Percentiles rank a stretch among this genome's conserved stretches.
Evolutionary conservation across 92 coral and sea anemone genomes (phyloP).

Genomic region (Virgularia gustaviana): DNA sequence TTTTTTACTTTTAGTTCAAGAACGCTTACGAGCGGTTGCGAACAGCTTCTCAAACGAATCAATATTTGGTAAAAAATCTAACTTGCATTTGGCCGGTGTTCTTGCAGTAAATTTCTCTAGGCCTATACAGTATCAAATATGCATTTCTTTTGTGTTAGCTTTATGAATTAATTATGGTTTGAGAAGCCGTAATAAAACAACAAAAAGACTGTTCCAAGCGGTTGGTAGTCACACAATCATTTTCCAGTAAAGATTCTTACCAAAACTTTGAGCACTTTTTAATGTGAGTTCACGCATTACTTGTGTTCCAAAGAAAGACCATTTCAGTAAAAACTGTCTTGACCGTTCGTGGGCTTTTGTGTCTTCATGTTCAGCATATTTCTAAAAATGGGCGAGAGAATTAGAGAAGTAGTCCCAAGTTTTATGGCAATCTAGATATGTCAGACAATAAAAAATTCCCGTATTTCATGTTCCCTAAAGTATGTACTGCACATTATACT

Average conservation of each 20-base stretch:
- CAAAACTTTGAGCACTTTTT: conserved; percentile 97
- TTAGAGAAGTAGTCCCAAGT: not conserved
- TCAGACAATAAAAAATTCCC: too few species aligned
- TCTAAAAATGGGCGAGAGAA: conserved; percentile 18
- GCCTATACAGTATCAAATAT: too few species aligned
- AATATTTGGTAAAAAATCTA: too few species aligned
- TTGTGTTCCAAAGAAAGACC: conserved; percentile 95
- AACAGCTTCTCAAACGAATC: too few species aligned
- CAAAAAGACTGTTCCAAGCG: not conserved
- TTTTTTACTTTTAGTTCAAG: too few species aligned
- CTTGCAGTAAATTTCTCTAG: too few species aligned
- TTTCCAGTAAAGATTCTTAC: conserved; percentile 42
- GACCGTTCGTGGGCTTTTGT: conserved; percentile 74
- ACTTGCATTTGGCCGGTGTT: too few species aligned
- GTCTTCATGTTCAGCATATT: conserved; percentile 50
- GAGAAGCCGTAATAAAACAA: not conserved
- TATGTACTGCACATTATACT: too few species aligned
- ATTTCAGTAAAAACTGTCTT: conserved; percentile 78
- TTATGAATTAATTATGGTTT: too few species aligned
- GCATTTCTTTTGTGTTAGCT: too few species aligned
- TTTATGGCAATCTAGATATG: not conserved
- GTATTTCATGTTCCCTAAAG: too few species aligned
- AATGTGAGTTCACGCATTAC: conserved; percentile 91
- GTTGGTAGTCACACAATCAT: not conserved
- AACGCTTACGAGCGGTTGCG: too few species aligned